These are phyloP conservation scores for Listronotus bonariensis DNA, from an alignment of 1,140 invertebrate species.

Conservation along the genomic window DNA sequence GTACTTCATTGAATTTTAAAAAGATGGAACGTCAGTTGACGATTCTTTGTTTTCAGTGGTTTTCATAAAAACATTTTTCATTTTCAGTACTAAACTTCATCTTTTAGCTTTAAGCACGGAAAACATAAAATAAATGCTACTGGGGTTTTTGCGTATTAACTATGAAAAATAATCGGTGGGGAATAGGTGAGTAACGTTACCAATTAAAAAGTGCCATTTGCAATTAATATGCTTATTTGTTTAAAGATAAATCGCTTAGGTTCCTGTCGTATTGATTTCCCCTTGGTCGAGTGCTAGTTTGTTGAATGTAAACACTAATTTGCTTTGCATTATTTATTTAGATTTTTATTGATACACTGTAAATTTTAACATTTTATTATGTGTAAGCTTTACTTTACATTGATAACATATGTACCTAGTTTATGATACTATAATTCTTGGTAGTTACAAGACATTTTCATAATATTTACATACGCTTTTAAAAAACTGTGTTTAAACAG, in stretches of 20 bases:
- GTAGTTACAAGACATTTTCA: too few relatives aligned
- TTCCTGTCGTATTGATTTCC: constrained; percentile 19
- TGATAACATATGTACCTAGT: too few relatives aligned
- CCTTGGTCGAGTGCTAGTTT: constrained; percentile 19
- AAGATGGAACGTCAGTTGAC: not conserved
- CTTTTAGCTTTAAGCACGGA: not conserved
- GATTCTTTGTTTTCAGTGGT: constrained; percentile 12
- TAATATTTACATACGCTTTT: too few relatives aligned
- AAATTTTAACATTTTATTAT: too few relatives aligned
- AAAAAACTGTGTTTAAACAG: too few relatives aligned
- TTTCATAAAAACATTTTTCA: not conserved
- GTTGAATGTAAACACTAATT: constrained; percentile 27
- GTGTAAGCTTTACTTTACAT: too few relatives aligned
- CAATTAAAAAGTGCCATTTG: not conserved
- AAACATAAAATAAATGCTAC: constrained; percentile 1
- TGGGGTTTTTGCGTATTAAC: constrained; percentile 5
- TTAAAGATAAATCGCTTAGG: too few relatives aligned
- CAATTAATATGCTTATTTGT: too few relatives aligned
- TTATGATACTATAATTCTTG: too few relatives aligned
- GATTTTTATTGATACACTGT: too few relatives aligned
- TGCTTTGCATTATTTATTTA: not conserved
- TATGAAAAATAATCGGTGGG: constrained; percentile 24
- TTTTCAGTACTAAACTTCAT: not conserved
- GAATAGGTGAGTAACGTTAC: constrained; percentile 5
- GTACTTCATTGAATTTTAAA: too few relatives aligned